phyloP scores from a whole-genome alignment of 2,797 vertebrate species.

The Takifugu ocellatus region DNA sequence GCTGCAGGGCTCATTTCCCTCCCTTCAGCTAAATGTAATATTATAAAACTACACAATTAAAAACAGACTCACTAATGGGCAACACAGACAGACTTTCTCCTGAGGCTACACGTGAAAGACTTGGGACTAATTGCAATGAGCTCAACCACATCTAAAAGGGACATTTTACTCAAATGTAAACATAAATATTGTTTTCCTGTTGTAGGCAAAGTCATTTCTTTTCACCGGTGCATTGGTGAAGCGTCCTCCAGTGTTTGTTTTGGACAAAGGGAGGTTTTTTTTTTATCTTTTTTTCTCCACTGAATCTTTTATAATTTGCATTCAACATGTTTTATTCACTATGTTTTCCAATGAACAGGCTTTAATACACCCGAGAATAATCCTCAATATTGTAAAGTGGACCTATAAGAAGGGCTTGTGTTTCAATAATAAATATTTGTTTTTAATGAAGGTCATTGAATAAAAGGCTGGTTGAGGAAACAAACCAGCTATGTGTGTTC shows the following conservation, averaged over 20 bases:
- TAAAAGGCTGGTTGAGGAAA: too few species aligned
- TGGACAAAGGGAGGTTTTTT: slow-evolving; percentile 7
- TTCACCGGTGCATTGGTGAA: too few species aligned
- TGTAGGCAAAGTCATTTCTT: not conserved
- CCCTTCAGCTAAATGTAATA: slow-evolving; percentile 24
- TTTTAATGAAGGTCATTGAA: not conserved
- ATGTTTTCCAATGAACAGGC: too few species aligned
- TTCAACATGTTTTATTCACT: slow-evolving; percentile 3
- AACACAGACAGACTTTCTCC: slow-evolving; percentile 17
- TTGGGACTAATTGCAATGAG: slow-evolving; percentile 33
- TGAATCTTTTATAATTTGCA: not conserved
- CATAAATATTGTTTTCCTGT: slow-evolving; percentile 18
- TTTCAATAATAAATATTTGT: too few species aligned
- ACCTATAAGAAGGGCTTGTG: too few species aligned
- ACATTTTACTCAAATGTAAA: slow-evolving; percentile 33
- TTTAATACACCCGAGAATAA: too few species aligned
- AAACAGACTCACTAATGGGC: slow-evolving; percentile 22
- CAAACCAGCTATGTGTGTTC: too few species aligned
- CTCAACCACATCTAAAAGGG: slow-evolving; percentile 23
- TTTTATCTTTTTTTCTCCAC: not conserved
- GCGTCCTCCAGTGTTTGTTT: too few species aligned
- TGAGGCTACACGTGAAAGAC: slow-evolving; percentile 22
- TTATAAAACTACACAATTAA: slow-evolving; percentile 17
- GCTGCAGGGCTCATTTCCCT: slow-evolving; percentile 22
- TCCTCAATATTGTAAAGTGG: too few species aligned